Evolutionary conservation across 2,113 vertebrate genomes (phyloP).

Genomic region (Sphaerodactylus townsendi): DNA sequence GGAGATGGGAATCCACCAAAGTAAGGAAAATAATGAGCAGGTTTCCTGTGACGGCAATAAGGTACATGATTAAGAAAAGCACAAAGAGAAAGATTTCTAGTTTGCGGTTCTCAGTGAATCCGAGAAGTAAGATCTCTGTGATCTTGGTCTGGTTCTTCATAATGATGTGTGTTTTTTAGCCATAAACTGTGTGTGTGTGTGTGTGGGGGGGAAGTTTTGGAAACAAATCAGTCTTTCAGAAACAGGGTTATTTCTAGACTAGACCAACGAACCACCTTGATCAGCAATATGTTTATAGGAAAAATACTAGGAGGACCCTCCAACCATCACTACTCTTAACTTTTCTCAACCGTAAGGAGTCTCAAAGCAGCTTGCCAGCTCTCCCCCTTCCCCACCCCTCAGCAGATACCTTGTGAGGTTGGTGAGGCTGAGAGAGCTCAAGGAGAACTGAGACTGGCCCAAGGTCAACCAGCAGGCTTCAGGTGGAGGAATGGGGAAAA

Average conservation of each 20-base stretch:
- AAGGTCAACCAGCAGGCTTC: too few relatives aligned
- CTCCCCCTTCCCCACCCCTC: too few relatives aligned
- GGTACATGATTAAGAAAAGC: slow-evolving; percentile 19
- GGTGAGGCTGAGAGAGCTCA: too few relatives aligned
- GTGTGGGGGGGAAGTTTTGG: background rate
- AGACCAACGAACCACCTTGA: background rate
- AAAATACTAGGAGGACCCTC: too few relatives aligned
- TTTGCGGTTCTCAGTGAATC: slow-evolving; percentile 1
- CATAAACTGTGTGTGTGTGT: background rate
- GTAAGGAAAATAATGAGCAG: slow-evolving; percentile 12
- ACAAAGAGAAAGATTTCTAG: slow-evolving; percentile 13
- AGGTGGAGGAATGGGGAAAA: too few relatives aligned
- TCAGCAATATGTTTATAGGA: too few relatives aligned
- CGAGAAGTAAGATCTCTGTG: slow-evolving; percentile 25
- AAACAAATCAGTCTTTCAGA: background rate
- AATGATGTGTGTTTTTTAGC: background rate
- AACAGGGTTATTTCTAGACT: background rate
- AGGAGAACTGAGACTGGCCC: too few relatives aligned
- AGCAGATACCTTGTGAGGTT: too few relatives aligned
- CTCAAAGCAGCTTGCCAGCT: too few relatives aligned
- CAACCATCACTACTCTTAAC: too few relatives aligned
- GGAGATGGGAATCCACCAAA: background rate
- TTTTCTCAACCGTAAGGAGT: too few relatives aligned
- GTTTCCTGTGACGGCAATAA: slow-evolving; percentile 24
- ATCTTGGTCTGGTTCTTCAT: background rate